These are phyloP conservation scores for Acanthurus leucopareius DNA, from an alignment of 2,797 vertebrate genomes.

Conservation along the genomic window DNA sequence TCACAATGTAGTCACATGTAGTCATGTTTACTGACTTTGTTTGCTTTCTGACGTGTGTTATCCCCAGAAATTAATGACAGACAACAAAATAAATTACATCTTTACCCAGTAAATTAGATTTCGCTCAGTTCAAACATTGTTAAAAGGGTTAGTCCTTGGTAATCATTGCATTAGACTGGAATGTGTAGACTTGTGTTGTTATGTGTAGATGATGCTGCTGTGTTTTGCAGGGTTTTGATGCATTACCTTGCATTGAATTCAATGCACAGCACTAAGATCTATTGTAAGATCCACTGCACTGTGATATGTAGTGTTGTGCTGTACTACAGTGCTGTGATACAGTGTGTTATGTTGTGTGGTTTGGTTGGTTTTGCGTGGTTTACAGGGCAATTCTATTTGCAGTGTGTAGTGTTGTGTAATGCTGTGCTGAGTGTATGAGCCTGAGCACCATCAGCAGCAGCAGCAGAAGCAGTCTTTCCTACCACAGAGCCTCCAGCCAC, in stretches of 20 bases:
- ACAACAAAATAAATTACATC: too few relatives aligned
- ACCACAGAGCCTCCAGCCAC: constrained; percentile 40
- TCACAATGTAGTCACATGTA: too few relatives aligned
- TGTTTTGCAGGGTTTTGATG: neutral
- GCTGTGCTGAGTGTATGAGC: constrained; percentile 25
- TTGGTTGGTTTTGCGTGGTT: neutral
- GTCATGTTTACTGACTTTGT: too few relatives aligned
- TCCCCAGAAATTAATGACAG: too few relatives aligned
- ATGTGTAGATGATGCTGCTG: neutral
- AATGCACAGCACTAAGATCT: neutral
- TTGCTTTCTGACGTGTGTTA: too few relatives aligned
- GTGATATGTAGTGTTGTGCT: neutral
- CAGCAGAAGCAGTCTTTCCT: constrained; percentile 1
- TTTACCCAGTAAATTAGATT: too few relatives aligned
- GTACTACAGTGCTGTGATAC: neutral
- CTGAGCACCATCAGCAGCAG: neutral
- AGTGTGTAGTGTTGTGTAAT: constrained; percentile 40
- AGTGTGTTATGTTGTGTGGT: constrained; percentile 11
- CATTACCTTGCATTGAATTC: neutral
- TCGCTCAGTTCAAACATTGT: too few relatives aligned
- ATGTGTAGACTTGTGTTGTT: neutral
- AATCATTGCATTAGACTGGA: neutral
- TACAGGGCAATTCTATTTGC: constrained; percentile 10
- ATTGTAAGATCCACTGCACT: neutral
- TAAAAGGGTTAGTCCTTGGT: too few relatives aligned